phyloP scores from a whole-genome alignment of 2,113 vertebrate genomes.

The Labrus mixtus region DNA sequence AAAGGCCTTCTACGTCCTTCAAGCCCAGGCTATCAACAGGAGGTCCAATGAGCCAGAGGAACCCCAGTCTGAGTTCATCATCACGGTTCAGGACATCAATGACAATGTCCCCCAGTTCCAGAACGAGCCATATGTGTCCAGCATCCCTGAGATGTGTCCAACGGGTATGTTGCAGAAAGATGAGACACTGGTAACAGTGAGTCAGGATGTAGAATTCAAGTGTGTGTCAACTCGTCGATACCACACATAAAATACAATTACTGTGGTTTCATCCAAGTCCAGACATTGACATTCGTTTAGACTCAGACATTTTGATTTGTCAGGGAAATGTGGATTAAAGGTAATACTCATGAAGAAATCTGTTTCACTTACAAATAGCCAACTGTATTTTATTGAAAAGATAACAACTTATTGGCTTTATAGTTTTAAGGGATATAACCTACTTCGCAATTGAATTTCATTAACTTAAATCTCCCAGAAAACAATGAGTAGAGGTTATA shows the following conservation, averaged over 20 bases:
- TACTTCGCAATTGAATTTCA: slow-evolving; percentile 18
- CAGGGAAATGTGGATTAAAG: background rate
- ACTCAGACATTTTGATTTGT: background rate
- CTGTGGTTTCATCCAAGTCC: background rate
- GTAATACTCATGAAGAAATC: background rate
- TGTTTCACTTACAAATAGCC: background rate
- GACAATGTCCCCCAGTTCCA: slow-evolving; percentile 92
- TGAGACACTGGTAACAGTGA: too few species aligned
- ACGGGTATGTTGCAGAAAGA: slow-evolving; percentile 83
- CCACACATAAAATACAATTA: background rate
- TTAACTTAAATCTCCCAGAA: slow-evolving; percentile 49
- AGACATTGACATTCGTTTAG: too few species aligned
- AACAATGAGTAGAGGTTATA: slow-evolving; percentile 58
- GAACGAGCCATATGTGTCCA: slow-evolving; percentile 90
- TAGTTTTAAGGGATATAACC: background rate
- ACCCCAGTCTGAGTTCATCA: slow-evolving; percentile 92
- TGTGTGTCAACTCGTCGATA: background rate
- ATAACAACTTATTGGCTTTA: background rate
- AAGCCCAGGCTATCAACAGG: slow-evolving; percentile 87
- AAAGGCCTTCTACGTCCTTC: slow-evolving; percentile 88
- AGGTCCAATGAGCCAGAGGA: slow-evolving; percentile 86
- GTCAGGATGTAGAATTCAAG: background rate
- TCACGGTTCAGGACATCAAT: slow-evolving; percentile 93
- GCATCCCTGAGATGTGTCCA: slow-evolving; percentile 94
- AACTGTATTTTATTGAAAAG: background rate